Percentiles rank a stretch among this genome's conserved stretches.
phyloP scores from a whole-genome alignment of 92 coral and sea anemone species.

The Epizoanthus scotinus region DNA sequence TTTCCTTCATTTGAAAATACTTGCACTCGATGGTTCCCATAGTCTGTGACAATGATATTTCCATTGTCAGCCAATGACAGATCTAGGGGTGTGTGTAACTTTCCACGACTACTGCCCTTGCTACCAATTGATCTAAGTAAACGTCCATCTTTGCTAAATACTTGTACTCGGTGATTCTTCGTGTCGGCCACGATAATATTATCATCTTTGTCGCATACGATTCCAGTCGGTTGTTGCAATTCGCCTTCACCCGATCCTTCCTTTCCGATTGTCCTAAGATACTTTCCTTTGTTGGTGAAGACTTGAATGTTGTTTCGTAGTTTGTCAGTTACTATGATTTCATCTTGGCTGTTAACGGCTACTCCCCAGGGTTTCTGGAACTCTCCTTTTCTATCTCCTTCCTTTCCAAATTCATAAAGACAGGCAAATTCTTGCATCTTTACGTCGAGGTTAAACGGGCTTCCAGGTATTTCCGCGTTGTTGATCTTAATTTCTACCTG shows the following conservation, averaged over 20 bases:
- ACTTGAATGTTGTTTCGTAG: conserved; percentile 37
- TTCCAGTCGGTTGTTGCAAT: conserved; percentile 29
- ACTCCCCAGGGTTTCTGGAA: conserved; percentile 47
- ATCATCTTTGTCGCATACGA: conserved; percentile 35
- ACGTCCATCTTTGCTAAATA: conserved; percentile 17
- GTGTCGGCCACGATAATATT: conserved; percentile 34
- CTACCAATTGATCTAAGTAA: conserved; percentile 16
- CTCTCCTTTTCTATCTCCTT: conserved; percentile 20
- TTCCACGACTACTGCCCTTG: conserved; percentile 28
- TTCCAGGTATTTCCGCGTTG: conserved; percentile 17
- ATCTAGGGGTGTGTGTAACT: conserved; percentile 36
- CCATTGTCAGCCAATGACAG: conserved; percentile 20
- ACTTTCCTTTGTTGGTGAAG: conserved; percentile 19
- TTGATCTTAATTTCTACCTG: conserved; percentile 19
- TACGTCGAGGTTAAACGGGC: conserved; percentile 29
- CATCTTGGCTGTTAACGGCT: conserved; percentile 23
- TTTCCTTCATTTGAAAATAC: conserved; percentile 24
- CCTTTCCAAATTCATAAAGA: conserved; percentile 32
- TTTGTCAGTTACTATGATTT: conserved; percentile 35
- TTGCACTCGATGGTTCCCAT: conserved; percentile 34
- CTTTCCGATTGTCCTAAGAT: conserved; percentile 34
- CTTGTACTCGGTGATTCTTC: conserved; percentile 33
- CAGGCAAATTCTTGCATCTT: conserved; percentile 20
- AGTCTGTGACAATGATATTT: conserved; percentile 34
- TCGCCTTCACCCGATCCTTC: conserved; percentile 34